Evolutionary conservation across 2,888 invertebrate species (phyloP).

Genomic region (Buathra laborator): DNA sequence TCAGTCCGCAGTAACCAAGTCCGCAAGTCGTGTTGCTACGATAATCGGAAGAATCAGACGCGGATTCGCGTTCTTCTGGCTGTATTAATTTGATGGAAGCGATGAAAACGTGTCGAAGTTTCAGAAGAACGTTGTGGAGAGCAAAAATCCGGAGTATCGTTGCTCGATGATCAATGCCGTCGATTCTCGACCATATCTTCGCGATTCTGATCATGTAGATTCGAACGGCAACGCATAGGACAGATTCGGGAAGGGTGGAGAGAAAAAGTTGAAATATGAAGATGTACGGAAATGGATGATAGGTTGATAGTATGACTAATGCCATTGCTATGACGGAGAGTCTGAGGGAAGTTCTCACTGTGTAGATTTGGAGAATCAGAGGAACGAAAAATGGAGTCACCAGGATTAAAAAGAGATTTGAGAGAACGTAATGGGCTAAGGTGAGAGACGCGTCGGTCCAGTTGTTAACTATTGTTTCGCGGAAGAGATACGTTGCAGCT

Average conservation of each 20-base stretch:
- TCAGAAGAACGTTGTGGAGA: conserved; percentile 35
- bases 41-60: background rate
- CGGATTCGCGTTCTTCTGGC: background rate
- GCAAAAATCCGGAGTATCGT: conserved; percentile 52
- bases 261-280: conserved; percentile 33
- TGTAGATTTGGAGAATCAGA: conserved; percentile 27
- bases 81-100: conserved; percentile 34
- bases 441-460: conserved; percentile 38
- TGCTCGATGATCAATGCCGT: conserved; percentile 19
- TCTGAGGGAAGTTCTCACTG: conserved; percentile 36
- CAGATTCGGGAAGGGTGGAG: conserved; percentile 42
- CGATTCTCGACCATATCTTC: conserved; percentile 50
- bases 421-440: conserved; percentile 9
- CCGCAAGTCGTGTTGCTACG: conserved; percentile 22
- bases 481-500: conserved; percentile 31
- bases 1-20: conserved; percentile 7
- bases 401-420: conserved; percentile 24
- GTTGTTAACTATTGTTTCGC: conserved; percentile 32
- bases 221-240: conserved; percentile 26
- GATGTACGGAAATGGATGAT: conserved; percentile 44
- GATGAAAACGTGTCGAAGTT: conserved; percentile 11
- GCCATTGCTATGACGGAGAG: conserved; percentile 36
- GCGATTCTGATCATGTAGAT: conserved; percentile 52
- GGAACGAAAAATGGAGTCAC: conserved; percentile 55
- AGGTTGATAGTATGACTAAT: conserved; percentile 27